Conservation (phyloP, 2,113 vertebrate species). For the Sciurus niger region DNA sequence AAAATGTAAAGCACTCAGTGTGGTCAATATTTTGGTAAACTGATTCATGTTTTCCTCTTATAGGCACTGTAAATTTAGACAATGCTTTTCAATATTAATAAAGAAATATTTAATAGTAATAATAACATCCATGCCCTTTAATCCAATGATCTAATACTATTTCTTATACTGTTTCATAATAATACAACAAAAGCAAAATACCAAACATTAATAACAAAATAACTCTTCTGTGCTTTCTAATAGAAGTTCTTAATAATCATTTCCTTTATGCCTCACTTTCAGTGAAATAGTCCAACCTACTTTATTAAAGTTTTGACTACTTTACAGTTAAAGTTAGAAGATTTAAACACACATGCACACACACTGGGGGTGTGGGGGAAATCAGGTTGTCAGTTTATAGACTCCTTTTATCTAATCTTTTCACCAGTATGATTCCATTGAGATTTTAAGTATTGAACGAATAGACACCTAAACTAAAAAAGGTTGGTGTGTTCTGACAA, state of each 20-base stretch:
- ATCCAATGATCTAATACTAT: neutral
- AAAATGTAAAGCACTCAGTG: neutral
- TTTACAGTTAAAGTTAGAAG: constrained; percentile 65
- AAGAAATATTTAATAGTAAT: neutral
- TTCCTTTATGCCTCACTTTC: constrained; percentile 54
- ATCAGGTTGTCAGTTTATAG: constrained; percentile 86
- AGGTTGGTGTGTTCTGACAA: constrained; percentile 85
- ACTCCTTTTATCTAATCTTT: constrained; percentile 81
- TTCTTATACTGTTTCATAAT: constrained; percentile 53
- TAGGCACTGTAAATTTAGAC: neutral
- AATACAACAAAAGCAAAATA: constrained; percentile 35
- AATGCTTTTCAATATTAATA: neutral
- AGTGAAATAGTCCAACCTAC: constrained; percentile 59
- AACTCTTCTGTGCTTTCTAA: neutral
- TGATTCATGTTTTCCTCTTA: neutral
- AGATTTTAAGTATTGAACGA: constrained; percentile 86
- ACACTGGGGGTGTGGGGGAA: constrained; percentile 42
- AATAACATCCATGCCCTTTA: neutral
- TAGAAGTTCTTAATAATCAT: constrained; percentile 54
- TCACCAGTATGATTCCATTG: constrained; percentile 83
- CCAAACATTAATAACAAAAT: constrained; percentile 33
- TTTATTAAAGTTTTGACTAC: constrained; percentile 69
- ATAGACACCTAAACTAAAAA: constrained; percentile 85
- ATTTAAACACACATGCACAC: constrained; percentile 1
- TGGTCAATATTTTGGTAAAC: neutral